A percentile compares a stretch with the other conserved stretches of the same genome.
Conservation (phyloP, 2,113 vertebrate species). For the Hippocampus zosterae region DNA sequence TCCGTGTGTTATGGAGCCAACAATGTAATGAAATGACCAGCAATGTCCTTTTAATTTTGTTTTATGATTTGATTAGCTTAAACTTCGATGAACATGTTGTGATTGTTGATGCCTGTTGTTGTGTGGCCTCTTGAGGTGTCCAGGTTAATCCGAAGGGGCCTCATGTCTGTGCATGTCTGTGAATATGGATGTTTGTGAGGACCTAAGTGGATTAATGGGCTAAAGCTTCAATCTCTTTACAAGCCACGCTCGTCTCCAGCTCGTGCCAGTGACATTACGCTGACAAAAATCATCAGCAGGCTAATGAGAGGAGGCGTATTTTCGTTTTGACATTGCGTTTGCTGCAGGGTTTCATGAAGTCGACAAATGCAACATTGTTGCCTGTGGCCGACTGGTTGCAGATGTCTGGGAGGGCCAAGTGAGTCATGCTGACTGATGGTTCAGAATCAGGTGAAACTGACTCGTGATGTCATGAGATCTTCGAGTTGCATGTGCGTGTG, state of each 20-base stretch:
- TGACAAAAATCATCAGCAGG: constrained; percentile 12
- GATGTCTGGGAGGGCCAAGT: constrained; percentile 44
- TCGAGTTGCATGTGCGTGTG: not conserved
- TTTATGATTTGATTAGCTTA: not conserved
- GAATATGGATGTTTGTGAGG: constrained; percentile 24
- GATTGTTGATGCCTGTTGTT: constrained; percentile 53
- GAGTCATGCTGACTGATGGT: constrained; percentile 60
- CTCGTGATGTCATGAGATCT: constrained; percentile 56
- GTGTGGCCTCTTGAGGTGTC: constrained; percentile 39
- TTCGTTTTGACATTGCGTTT: constrained; percentile 9
- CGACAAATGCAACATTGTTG: constrained; percentile 46
- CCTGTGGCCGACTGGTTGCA: constrained; percentile 6
- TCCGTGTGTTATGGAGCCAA: not conserved
- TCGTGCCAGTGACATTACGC: constrained; percentile 17
- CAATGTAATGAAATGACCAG: not conserved
- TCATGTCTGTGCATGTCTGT: constrained; percentile 13
- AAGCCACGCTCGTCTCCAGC: constrained; percentile 39
- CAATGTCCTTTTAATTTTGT: not conserved
- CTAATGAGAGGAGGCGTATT: not conserved
- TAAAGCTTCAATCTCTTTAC: constrained; percentile 67
- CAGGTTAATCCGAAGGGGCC: constrained; percentile 51
- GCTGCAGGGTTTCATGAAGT: constrained; percentile 32
- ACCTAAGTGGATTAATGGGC: constrained; percentile 61
- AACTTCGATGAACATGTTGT: constrained; percentile 12
- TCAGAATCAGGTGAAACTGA: constrained; percentile 42